phyloP scores from a whole-genome alignment of 2,888 invertebrate species.

The Petrolisthes manimaculis region DNA sequence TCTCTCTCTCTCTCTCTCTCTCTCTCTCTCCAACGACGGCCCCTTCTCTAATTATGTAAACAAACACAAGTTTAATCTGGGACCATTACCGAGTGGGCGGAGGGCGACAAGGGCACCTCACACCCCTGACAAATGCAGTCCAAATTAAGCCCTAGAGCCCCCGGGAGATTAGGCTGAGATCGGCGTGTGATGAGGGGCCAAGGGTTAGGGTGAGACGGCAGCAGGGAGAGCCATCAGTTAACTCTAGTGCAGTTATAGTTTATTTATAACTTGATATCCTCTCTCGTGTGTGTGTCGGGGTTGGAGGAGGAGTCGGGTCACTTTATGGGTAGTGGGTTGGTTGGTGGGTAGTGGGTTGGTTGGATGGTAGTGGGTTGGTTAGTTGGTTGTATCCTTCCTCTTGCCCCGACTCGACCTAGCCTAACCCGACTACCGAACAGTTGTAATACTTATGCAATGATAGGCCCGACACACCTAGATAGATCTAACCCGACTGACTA shows the following conservation, averaged over 20 bases:
- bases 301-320: constrained; percentile 49
- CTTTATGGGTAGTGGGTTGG: constrained; percentile 47
- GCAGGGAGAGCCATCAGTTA: constrained; percentile 46
- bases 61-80: constrained; percentile 62
- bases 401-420: no score
- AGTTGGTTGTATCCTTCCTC: no score
- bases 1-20: constrained; percentile 14
- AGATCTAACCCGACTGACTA: no score
- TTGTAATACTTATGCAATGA: no score
- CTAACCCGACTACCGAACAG: no score
- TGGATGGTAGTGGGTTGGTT: no score
- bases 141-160: constrained; percentile 21
- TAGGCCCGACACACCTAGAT: no score
- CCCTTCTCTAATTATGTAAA: constrained; percentile 61
- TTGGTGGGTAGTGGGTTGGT: no score
- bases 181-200: constrained; percentile 13
- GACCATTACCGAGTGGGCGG: constrained; percentile 48
- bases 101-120: constrained; percentile 12
- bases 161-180: constrained; percentile 39
- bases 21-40: constrained; percentile 13
- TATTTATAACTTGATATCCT: constrained; percentile 61
- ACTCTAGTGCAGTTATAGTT: constrained; percentile 56
- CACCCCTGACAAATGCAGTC: constrained; percentile 24
- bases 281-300: no score
- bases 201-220: constrained; percentile 30